A percentile compares a stretch with the other conserved stretches of the same genome.
Conservation (phyloP, 2,888 invertebrate genomes). For the Heliconius ethilla region DNA sequence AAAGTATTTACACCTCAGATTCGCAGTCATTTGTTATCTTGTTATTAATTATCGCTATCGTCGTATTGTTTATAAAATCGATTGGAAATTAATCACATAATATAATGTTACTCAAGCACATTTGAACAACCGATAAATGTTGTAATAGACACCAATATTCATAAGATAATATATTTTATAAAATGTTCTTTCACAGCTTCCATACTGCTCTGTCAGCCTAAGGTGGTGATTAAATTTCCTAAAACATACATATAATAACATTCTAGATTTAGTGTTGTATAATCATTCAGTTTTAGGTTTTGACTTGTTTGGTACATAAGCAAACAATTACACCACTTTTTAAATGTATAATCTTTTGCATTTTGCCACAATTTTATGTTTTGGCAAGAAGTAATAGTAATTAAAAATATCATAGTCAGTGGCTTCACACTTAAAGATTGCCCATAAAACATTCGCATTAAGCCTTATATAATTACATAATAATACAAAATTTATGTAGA, state of each 20-base stretch:
- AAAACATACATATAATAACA: background rate
- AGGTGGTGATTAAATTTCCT: background rate
- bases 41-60: background rate
- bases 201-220: background rate
- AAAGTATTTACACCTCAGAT: background rate
- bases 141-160: background rate
- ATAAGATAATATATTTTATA: background rate
- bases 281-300: background rate
- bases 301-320: too few relatives aligned
- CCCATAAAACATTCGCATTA: background rate
- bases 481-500: background rate
- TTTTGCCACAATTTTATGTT: background rate
- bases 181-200: background rate
- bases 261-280: background rate
- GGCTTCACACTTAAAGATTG: too few relatives aligned
- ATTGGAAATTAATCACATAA: constrained; percentile 3
- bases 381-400: background rate
- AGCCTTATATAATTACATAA: background rate
- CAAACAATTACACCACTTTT: too few relatives aligned
- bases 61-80: constrained; percentile 8
- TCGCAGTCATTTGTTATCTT: background rate
- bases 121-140: background rate
- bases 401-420: background rate
- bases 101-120: background rate
- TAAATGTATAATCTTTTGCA: background rate